Evolutionary conservation across 2,797 vertebrate species (phyloP), one percentile per base, ranked within the genome.

Genomic region (Karalla daura): DNA sequence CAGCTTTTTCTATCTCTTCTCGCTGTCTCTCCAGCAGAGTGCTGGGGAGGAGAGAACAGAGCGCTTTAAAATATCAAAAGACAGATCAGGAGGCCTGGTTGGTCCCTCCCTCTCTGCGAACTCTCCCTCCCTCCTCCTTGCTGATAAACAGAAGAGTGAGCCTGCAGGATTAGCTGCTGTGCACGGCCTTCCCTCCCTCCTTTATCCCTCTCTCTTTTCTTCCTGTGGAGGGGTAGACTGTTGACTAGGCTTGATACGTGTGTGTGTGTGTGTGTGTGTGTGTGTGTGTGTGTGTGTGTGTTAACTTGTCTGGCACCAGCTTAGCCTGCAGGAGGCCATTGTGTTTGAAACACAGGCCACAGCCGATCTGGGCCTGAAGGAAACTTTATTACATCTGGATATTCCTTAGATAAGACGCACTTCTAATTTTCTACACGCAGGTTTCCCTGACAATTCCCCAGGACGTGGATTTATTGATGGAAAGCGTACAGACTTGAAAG

Each of bases 21-120:
- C 66, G 73, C 63, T 41, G 52, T 78, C 74, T 80, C 70, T 74
- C 17, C 51, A 44, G 62, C 63, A 81, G 63, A 85, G 82, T 78
- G 86, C 78, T 86, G 70, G 77, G 89, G 86, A 91, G 88, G 90
- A 92, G 89, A 90, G 84, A 90, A 91, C 88, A 84, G 88, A 78
- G 86, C 89, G 92, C 89, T 94, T 94, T 93, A 90, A 91, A 92
- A 93, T 94, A 93, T 94, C 86, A 94, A 94, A 93, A 92, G 88
- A 87, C 81, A 85, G 86, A 92, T 89, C 83, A 88, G 86, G 92
- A 92, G 87, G 88, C 86, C 89, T 80, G 61, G 43, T 71, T 73
- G 78, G 80, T 79, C 83, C 83, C 83, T 85, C 84, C 69, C 65
- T 70, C 75, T 82, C 74, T 70, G 70, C 76, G 14, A 74, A 74